Percentiles rank a stretch among this genome's conserved stretches.
Evolutionary conservation across 2,797 vertebrate species (phyloP).

Genomic region (Sebastes umbrosus): DNA sequence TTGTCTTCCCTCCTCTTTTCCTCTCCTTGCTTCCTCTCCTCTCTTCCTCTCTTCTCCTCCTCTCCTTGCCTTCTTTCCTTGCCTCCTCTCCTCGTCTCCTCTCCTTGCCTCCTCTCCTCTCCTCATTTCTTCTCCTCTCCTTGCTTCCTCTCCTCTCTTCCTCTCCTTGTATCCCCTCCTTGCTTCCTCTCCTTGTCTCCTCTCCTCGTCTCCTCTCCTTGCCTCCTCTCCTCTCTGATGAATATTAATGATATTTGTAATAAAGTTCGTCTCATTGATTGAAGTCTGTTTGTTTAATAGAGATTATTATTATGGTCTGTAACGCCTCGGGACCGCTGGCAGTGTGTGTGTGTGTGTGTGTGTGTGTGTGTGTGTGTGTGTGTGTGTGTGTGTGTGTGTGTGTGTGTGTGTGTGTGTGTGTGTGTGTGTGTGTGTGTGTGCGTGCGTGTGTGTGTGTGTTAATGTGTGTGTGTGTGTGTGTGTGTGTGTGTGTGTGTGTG

Average conservation of each 20-base stretch:
- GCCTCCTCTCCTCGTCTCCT: neutral
- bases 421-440: no score
- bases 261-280: slow-evolving; percentile 51
- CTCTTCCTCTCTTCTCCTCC: neutral
- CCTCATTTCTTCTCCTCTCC: neutral
- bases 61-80: neutral
- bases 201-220: neutral
- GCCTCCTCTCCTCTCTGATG: slow-evolving; percentile 5
- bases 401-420: neutral
- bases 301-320: slow-evolving; percentile 47
- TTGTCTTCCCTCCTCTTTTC: neutral
- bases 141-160: neutral
- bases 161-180: neutral
- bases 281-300: slow-evolving; percentile 35
- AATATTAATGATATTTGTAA: slow-evolving; percentile 64
- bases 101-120: no score
- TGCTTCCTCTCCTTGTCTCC: neutral
- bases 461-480: no score
- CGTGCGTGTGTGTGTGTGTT: neutral
- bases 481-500: no score
- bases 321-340: neutral
- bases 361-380: no score
- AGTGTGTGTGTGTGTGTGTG: neutral
- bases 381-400: neutral
- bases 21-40: neutral